These are phyloP conservation scores for Leucoraja ocellata DNA, from an alignment of 2,797 vertebrate species.

Conservation along the genomic window DNA sequence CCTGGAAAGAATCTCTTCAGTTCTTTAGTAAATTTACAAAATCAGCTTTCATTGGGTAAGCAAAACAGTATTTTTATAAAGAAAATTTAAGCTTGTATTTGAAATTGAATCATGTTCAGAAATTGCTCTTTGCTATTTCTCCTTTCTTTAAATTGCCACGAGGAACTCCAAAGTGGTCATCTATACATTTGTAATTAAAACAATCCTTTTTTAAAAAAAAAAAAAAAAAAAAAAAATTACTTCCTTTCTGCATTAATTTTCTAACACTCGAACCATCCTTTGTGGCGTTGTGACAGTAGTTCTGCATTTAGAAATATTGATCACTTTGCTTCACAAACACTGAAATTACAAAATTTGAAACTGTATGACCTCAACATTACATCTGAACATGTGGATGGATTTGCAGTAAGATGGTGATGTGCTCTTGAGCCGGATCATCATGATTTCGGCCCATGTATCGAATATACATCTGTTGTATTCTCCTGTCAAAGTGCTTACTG, in stretches of 20 bases:
- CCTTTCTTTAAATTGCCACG: background rate
- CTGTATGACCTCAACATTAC: background rate
- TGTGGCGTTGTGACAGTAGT: background rate
- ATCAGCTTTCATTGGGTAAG: slow-evolving; percentile 76
- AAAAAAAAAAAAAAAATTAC: too few species aligned
- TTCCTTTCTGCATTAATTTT: background rate
- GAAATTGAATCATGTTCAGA: background rate
- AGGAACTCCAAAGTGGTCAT: background rate
- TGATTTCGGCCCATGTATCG: too few species aligned
- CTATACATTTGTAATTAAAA: background rate
- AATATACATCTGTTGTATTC: too few species aligned
- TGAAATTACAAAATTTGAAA: background rate
- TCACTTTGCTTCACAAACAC: background rate
- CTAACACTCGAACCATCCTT: background rate
- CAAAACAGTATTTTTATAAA: background rate
- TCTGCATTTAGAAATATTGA: background rate
- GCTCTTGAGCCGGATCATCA: too few species aligned
- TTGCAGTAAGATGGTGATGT: background rate
- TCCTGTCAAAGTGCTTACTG: too few species aligned
- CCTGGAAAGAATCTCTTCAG: slow-evolving; percentile 80
- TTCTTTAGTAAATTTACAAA: slow-evolving; percentile 75
- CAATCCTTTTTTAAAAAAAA: background rate
- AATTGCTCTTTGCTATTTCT: too few species aligned
- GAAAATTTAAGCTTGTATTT: background rate
- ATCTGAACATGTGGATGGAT: background rate